A percentile compares a stretch with the other conserved stretches of the same genome.
Evolutionary conservation across 2,888 invertebrate genomes (phyloP).

Genomic region (Hylaea fasciaria): DNA sequence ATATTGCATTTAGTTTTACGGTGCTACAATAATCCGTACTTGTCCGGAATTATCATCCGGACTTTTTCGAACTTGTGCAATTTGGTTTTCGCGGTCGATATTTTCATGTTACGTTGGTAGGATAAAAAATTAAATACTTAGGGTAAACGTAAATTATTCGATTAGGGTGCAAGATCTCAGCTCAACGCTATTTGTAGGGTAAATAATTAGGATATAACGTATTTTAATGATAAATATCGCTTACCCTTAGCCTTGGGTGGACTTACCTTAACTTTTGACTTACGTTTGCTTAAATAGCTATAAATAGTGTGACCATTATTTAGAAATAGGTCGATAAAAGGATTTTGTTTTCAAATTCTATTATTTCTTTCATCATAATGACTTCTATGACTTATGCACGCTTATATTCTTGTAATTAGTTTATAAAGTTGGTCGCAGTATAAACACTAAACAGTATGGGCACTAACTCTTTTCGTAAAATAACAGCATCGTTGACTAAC

Average conservation of each 20-base stretch:
- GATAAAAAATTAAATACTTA: conserved; percentile 28
- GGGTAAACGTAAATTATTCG: conserved; percentile 44
- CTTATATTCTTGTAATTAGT: conserved; percentile 10
- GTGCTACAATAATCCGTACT: conserved; percentile 23
- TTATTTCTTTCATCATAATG: conserved; percentile 6
- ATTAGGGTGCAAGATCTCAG: conserved; percentile 79
- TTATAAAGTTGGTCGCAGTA: conserved; percentile 1
- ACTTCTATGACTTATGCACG: conserved; percentile 15
- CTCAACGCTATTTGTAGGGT: conserved; percentile 81
- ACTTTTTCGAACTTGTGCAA: conserved; percentile 5
- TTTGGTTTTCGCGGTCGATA: conserved; percentile 12
- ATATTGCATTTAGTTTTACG: conserved; percentile 33
- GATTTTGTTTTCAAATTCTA: conserved; percentile 28
- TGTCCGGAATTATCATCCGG: conserved; percentile 2
- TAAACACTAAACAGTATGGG: conserved; percentile 9
- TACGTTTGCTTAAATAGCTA: conserved; percentile 15
- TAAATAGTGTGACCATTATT: conserved; percentile 6
- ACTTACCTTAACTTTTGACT: conserved; percentile 45
- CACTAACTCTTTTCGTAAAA: background rate
- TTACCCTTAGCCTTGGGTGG: conserved; percentile 73
- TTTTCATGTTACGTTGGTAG: conserved; percentile 38
- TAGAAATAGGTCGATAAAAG: conserved; percentile 19
- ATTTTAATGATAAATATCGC: conserved; percentile 72
- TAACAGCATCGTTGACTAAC: too few relatives aligned
- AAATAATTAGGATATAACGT: conserved; percentile 64